These are phyloP conservation scores for Pandemis corylana DNA, from an alignment of 2,888 invertebrate species.

Conservation along the genomic window DNA sequence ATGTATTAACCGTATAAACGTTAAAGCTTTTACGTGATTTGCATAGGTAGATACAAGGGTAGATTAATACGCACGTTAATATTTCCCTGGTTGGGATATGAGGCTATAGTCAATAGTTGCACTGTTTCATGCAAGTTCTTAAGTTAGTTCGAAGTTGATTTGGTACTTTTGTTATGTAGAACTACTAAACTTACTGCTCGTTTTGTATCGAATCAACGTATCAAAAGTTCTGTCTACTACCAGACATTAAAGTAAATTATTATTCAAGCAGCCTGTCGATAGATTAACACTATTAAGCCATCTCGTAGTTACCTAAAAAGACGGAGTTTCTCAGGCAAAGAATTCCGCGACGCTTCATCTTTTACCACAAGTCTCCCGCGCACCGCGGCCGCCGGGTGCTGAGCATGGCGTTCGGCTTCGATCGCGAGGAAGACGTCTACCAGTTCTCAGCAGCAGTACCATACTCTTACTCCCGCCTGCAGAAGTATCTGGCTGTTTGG, in stretches of 20 bases:
- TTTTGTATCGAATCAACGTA: too few species aligned
- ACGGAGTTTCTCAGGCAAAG: conserved; percentile 86
- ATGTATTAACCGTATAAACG: conserved; percentile 9
- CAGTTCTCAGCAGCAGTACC: conserved; percentile 98
- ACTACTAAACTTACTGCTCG: too few species aligned
- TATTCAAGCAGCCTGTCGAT: too few species aligned
- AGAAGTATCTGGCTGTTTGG: conserved; percentile 91
- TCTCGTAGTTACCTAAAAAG: too few species aligned
- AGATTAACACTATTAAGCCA: too few species aligned
- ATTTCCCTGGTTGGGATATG: not conserved
- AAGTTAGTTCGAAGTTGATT: too few species aligned
- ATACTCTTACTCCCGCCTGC: conserved; percentile 96
- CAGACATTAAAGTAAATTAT: too few species aligned
- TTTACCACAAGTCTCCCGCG: conserved; percentile 95
- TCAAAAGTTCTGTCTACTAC: too few species aligned
- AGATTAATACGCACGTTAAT: not conserved
- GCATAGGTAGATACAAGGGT: not conserved
- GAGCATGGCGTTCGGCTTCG: conserved; percentile 97
- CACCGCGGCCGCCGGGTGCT: conserved; percentile 97
- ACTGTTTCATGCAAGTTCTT: too few species aligned
- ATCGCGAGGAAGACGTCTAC: conserved; percentile 96
- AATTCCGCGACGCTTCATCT: conserved; percentile 92
- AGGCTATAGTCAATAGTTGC: too few species aligned
- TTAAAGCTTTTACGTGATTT: not conserved
- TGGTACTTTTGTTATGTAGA: too few species aligned